Evolutionary conservation across 2,113 vertebrate species (phyloP).

Genomic region (Excalfactoria chinensis): DNA sequence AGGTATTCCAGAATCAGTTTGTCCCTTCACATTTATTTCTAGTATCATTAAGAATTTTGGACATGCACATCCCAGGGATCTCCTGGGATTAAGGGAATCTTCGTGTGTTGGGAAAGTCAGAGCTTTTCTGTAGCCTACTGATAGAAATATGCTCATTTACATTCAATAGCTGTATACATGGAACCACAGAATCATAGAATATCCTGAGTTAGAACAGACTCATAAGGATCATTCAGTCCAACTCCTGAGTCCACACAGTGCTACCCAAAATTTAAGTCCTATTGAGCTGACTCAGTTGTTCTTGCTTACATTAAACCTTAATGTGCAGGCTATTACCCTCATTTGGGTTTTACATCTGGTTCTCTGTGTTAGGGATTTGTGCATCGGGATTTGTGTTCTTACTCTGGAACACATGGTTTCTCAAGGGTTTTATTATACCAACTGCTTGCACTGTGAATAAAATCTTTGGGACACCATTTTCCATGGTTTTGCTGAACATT

Average conservation of each 20-base stretch:
- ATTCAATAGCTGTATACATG: not conserved
- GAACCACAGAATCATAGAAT: not conserved
- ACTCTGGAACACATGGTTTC: not conserved
- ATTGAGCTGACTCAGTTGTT: not conserved
- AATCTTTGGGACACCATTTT: not conserved
- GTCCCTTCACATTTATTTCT: not conserved
- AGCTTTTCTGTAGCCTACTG: not conserved
- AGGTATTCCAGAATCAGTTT: not conserved
- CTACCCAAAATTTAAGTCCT: not conserved
- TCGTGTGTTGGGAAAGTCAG: not conserved
- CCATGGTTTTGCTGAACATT: not conserved
- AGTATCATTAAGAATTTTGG: not conserved
- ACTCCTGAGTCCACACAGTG: not conserved
- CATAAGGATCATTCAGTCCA: not conserved
- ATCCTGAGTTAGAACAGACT: not conserved
- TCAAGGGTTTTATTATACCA: not conserved
- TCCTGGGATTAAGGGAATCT: not conserved
- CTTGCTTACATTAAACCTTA: not conserved
- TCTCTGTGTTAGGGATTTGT: not conserved
- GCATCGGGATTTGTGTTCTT: not conserved
- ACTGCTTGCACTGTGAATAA: not conserved
- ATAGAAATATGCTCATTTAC: not conserved
- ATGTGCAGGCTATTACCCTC: not conserved
- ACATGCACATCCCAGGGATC: not conserved
- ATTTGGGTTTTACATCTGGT: not conserved